A percentile compares a stretch with the other conserved stretches of the same genome.
These are phyloP conservation scores for Drosophila prosaltans DNA, from an alignment of 1,140 invertebrate species.

Conservation along the genomic window DNA sequence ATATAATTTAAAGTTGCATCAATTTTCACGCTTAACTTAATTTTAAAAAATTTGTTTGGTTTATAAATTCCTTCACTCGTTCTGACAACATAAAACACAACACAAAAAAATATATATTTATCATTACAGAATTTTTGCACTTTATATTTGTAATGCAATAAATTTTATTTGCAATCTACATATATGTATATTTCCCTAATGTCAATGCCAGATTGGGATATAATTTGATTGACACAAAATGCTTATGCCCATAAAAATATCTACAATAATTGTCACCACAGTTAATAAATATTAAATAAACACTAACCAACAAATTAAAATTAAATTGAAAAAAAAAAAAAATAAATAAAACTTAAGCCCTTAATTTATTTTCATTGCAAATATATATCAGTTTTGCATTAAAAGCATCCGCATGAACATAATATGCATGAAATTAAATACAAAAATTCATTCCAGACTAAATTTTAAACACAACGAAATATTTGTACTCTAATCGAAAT, in stretches of 20 bases:
- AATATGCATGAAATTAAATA: slow-evolving; percentile 2
- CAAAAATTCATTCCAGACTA: not conserved
- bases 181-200: not conserved
- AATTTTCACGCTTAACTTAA: no score
- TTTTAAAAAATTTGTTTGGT: no score
- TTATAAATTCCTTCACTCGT: no score
- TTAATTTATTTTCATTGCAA: slow-evolving; percentile 1
- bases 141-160: not conserved
- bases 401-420: not conserved
- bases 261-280: not conserved
- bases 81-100: no score
- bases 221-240: not conserved
- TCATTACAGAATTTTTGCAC: no score
- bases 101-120: no score
- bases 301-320: not conserved
- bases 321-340: not conserved
- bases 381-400: not conserved
- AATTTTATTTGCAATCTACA: not conserved
- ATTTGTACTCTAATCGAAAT: no score
- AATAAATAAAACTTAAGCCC: not conserved
- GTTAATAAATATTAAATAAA: slow-evolving; percentile 4
- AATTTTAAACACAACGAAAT: no score
- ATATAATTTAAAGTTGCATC: no score
- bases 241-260: not conserved
- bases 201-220: not conserved